Base-by-base conservation (phyloP, 2,113 vertebrate species). In the Apteryx mantelli region DNA sequence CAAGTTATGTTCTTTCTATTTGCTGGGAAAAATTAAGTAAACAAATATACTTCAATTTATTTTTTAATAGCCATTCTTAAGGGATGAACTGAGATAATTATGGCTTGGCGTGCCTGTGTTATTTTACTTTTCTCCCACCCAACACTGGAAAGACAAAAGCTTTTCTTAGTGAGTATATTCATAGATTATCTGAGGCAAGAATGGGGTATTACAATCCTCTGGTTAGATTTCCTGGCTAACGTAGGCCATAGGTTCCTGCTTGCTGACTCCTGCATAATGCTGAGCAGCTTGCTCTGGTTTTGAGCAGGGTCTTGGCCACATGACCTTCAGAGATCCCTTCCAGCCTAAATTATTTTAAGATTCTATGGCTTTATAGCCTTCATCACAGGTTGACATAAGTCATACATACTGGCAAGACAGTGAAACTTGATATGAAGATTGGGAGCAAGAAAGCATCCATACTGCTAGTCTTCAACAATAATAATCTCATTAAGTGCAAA, bases 401-500 rank as follows among this genome's bases (percentile, higher is more conserved):
- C 82, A 91, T 55, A 42, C 30, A 63, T 48, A 52, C 71, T 93
- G 92, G 85, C 82, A 96, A 83, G 71, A 91, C 0, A 2, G 22
- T 61, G 71, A 94, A 94, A 93, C 71, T n/a, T 66, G 58, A 83
- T 95, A 94, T n/a, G 73, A 77, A 95, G 42, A 70, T 70, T 82
- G 38, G 53, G 66, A 96, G 50, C 58, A 58, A 90, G 79, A 60
- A 60, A 60, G 56, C 60, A 94, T 60, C 75, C 68, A 28, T 26
- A n/a, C 34, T 80, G 89, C 77, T 73, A 46, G 71, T 70, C 94
- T 93, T 88, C 90, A 86, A 63, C 68, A 83, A 68, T 66, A 88
- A 96, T 94, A 93, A 96, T 80, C 85, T 82, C 82, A 93, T 30
- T 93, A 88, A 96, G 75, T 83, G 25, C 60, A 96, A 88, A 91